These are phyloP conservation scores for Xestia c-nigrum DNA, from an alignment of 2,888 invertebrate genomes.

Conservation along the genomic window DNA sequence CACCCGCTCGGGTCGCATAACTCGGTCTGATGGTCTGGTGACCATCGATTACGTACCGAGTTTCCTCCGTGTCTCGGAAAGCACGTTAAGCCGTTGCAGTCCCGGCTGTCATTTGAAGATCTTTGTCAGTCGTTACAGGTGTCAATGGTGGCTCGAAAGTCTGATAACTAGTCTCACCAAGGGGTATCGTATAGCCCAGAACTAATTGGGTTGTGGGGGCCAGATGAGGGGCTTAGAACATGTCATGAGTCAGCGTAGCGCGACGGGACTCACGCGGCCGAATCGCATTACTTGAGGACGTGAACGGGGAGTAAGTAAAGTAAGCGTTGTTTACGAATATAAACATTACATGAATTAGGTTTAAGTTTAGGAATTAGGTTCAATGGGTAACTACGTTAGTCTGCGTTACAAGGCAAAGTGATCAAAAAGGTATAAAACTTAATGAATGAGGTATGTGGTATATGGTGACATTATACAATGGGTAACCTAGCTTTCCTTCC, in stretches of 20 bases:
- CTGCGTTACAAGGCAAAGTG: not conserved
- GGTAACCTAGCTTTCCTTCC: not conserved
- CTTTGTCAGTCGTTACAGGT: no score
- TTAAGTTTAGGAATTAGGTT: not conserved
- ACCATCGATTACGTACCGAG: no score
- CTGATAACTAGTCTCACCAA: no score
- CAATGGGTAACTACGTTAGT: not conserved
- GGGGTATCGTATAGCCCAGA: no score
- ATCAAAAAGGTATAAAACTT: not conserved
- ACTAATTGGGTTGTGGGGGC: no score
- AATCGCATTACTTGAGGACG: not conserved
- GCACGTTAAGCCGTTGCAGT: no score
- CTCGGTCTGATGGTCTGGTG: no score
- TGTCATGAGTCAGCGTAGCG: not conserved
- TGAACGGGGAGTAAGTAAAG: not conserved
- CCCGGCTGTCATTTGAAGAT: no score
- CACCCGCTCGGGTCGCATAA: no score
- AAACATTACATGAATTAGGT: not conserved
- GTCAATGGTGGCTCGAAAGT: no score
- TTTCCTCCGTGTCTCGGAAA: no score
- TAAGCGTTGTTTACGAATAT: not conserved
- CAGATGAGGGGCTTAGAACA: no score
- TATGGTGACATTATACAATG: not conserved
- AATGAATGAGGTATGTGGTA: not conserved
- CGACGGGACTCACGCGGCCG: not conserved